These are phyloP conservation scores for zebrafish (Danio rerio) DNA, from an alignment of 2,113 vertebrate species.

Conservation along the genomic window GRCz12tu NC_133187.1:31925501-31926000, in stretches of 20 bases:
- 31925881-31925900: neutral
- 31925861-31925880: neutral
- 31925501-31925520: neutral
- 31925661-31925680: conserved; percentile 9
- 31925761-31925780: neutral
- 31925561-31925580: conserved; percentile 35
- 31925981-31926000: too few relatives aligned
- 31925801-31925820: neutral
- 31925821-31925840: neutral
- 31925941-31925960: neutral
- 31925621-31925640: neutral
- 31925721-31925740: conserved; percentile 2
- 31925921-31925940: neutral
- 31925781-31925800: neutral
- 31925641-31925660: conserved; percentile 1
- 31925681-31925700: neutral
- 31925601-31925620: conserved; percentile 11
- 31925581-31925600: neutral
- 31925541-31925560: conserved; percentile 44
- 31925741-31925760: conserved; percentile 18
- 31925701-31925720: conserved; percentile 20
- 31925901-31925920: neutral
- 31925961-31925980: neutral
- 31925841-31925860: conserved; percentile 10
- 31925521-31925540: conserved; percentile 39